Base-by-base conservation (phyloP, 2,113 vertebrate species). In the Nettapus auritus region DNA sequence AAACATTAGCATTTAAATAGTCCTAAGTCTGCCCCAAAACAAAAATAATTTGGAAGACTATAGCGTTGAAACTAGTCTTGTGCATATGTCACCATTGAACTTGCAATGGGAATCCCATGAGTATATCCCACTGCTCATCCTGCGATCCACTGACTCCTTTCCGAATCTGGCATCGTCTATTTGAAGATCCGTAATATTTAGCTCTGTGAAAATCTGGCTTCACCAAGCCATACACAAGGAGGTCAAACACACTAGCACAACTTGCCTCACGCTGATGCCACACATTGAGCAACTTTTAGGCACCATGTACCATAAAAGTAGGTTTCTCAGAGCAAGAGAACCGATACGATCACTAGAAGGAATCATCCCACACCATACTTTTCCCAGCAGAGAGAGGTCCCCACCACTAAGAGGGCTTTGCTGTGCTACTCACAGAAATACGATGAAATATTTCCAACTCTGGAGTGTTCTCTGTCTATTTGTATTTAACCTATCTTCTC, bases 1-100 rank as follows among this genome's bases (percentile, higher is more conserved):
- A 89, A 96, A 69, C 55, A 67, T 74, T 88, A 91, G 52, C 68
- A 74, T 85, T 94, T 86, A 86, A 70, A 96, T 33, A 91, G 73
- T 62, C 66, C 86, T 94, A 74, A 91, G 59, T 86, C 20, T 81
- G 89, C 85, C 82, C 63, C 60, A 88, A 81, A 88, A 23, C 38
- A 95, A 93, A 96, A 94, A 79, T 77, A 82, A 82, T 53, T 64
- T 63, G 9, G 21, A 94, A 84, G 86, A 85, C 36, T 36, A 29
- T n/a, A 55, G 60, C 88, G 60, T 4, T 79, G n/a, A 76, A 87
- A 90, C 67, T 50, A 85, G 63, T 34, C 68, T 82, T 88, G 25
- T 88, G 59, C 33, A 55, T 63, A 62, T 63, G 64, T 53, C 75
- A 88, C 60, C 71, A 42, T 12, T 82, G 55, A 94, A 78, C 44